These are phyloP conservation scores for Proteles cristata DNA, from an alignment of 2,113 vertebrate species.

Conservation along the genomic window DNA sequence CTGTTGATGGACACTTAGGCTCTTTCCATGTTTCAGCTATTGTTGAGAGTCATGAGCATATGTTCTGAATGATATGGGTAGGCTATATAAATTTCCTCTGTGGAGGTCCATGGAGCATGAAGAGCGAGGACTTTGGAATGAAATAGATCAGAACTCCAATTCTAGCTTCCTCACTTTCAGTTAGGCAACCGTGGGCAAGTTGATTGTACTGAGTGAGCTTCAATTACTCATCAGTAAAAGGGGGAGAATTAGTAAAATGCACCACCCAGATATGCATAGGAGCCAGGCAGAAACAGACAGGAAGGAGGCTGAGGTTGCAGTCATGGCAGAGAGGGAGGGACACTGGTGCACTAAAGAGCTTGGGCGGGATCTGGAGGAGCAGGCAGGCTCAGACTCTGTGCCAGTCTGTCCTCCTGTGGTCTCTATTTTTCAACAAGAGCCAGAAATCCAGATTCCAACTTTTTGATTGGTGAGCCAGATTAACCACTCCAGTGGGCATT, in stretches of 20 bases:
- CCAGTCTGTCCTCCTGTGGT: background rate
- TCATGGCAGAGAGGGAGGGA: accelerated
- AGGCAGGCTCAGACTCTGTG: too few species aligned
- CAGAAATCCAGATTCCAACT: background rate
- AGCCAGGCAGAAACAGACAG: background rate
- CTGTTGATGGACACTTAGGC: too few species aligned
- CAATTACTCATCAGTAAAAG: background rate
- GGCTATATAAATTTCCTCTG: background rate
- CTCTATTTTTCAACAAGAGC: background rate
- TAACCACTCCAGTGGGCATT: background rate
- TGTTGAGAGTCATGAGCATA: too few species aligned
- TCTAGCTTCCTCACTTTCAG: background rate
- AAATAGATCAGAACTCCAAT: background rate
- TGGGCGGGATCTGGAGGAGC: background rate
- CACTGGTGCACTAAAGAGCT: accelerated
- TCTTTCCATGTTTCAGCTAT: too few species aligned
- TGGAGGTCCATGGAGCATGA: background rate
- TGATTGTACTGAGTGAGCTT: background rate
- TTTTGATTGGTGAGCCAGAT: background rate
- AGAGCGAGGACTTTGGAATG: background rate
- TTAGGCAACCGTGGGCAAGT: background rate
- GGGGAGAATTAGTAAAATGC: background rate
- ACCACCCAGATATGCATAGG: background rate
- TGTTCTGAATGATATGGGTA: background rate
- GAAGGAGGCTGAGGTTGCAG: background rate